Conservation (phyloP, 2,113 vertebrate species). For the Entomyzon cyanotis region DNA sequence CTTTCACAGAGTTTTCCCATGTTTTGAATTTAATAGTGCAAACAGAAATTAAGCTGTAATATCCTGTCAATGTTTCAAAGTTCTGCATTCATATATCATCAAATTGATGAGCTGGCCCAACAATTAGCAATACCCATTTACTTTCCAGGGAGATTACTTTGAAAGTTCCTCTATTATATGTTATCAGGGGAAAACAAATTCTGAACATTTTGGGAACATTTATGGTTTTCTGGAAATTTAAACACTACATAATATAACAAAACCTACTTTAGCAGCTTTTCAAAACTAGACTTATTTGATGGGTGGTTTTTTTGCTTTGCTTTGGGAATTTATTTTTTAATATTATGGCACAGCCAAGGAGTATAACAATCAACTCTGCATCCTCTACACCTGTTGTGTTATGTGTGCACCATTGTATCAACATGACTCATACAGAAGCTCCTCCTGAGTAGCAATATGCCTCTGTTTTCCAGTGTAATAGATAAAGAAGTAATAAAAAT, state of each 20-base stretch:
- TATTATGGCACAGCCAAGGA: not conserved
- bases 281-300: not conserved
- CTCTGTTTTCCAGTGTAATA: not conserved
- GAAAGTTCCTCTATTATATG: not conserved
- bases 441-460: not conserved
- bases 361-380: not conserved
- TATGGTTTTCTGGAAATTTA: not conserved
- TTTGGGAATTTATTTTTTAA: not conserved
- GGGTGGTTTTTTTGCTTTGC: too few species aligned
- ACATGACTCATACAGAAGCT: not conserved
- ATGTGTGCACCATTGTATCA: not conserved
- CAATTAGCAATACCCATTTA: not conserved
- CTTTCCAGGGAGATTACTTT: not conserved
- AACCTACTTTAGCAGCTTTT: not conserved
- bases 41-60: not conserved
- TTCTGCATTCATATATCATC: not conserved
- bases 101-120: not conserved
- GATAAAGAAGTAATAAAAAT: slow-evolving; percentile 19
- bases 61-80: not conserved
- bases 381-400: not conserved
- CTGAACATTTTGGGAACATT: not conserved
- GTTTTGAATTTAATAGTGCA: not conserved
- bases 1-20: not conserved
- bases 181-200: accelerated
- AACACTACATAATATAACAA: not conserved